These are phyloP conservation scores for Nineta flava DNA, from an alignment of 2,888 invertebrate species.

Conservation along the genomic window DNA sequence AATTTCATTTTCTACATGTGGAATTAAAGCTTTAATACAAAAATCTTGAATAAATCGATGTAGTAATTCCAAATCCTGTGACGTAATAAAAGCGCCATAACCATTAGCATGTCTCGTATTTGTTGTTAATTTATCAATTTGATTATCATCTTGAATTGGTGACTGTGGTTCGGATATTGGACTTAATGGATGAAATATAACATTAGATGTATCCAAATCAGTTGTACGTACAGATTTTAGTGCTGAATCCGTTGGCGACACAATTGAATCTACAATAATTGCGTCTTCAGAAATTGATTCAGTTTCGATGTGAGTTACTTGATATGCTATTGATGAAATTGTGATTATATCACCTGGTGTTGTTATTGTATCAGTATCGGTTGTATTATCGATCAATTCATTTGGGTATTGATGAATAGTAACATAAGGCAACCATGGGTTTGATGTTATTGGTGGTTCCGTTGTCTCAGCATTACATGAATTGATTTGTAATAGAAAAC, in stretches of 20 bases:
- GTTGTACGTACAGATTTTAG: background rate
- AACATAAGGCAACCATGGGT: conserved; percentile 75
- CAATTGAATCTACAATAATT: background rate
- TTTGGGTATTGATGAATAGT: conserved; percentile 18
- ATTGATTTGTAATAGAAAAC: conserved; percentile 82
- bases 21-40: conserved; percentile 68
- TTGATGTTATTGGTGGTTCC: conserved; percentile 44
- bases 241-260: too few species aligned
- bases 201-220: conserved; percentile 18
- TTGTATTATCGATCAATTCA: background rate
- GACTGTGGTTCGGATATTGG: conserved; percentile 38
- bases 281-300: too few species aligned
- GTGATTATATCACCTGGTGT: conserved; percentile 20
- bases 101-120: conserved; percentile 13
- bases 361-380: conserved; percentile 14
- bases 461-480: conserved; percentile 47
- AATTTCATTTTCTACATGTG: conserved; percentile 84
- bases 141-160: background rate
- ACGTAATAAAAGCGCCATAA: conserved; percentile 61
- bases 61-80: conserved; percentile 72
- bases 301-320: conserved; percentile 27
- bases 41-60: conserved; percentile 78
- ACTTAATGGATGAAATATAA: conserved; percentile 57
- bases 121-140: background rate
- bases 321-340: conserved; percentile 11